These are phyloP conservation scores for Galendromus occidentalis DNA, from an alignment of 1,140 invertebrate species.

Conservation along the genomic window DNA sequence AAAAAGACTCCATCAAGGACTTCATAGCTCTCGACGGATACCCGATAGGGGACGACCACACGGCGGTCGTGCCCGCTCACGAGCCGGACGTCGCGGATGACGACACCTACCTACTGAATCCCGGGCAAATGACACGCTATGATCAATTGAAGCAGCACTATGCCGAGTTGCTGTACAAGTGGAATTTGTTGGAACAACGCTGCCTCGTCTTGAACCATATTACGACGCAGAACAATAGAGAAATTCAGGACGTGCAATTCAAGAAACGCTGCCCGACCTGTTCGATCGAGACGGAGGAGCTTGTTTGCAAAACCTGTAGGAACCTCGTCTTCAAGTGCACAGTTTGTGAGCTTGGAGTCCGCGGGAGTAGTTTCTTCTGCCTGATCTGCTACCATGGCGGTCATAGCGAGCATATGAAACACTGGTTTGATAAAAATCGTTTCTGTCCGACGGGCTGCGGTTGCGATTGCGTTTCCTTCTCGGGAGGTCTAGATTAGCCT, in stretches of 20 bases:
- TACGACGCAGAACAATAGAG: slow-evolving; percentile 30
- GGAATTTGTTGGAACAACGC: slow-evolving; percentile 57
- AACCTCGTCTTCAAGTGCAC: neutral
- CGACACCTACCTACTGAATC: neutral
- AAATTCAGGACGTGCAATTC: slow-evolving; percentile 16
- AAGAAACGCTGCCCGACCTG: slow-evolving; percentile 10
- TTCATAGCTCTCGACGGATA: neutral
- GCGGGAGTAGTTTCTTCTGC: slow-evolving; percentile 36
- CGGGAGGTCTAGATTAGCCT: too few relatives aligned
- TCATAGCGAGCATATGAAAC: slow-evolving; percentile 53
- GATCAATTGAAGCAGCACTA: slow-evolving; percentile 70
- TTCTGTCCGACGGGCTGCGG: slow-evolving; percentile 64
- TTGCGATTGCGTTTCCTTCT: slow-evolving; percentile 46
- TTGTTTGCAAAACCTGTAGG: neutral
- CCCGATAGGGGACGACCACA: neutral
- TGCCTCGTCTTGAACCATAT: slow-evolving; percentile 63
- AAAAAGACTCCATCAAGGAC: neutral
- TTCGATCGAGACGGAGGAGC: neutral
- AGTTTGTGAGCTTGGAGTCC: neutral
- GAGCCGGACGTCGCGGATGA: neutral
- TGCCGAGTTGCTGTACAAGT: slow-evolving; percentile 64
- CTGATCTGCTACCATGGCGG: slow-evolving; percentile 73
- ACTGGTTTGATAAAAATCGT: slow-evolving; percentile 49
- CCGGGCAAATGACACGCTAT: slow-evolving; percentile 30
- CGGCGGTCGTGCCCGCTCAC: neutral